Evolutionary conservation across 2,113 vertebrate genomes (phyloP), one percentile per base, ranked within the genome.

Genomic region (Dipodomys merriami): DNA sequence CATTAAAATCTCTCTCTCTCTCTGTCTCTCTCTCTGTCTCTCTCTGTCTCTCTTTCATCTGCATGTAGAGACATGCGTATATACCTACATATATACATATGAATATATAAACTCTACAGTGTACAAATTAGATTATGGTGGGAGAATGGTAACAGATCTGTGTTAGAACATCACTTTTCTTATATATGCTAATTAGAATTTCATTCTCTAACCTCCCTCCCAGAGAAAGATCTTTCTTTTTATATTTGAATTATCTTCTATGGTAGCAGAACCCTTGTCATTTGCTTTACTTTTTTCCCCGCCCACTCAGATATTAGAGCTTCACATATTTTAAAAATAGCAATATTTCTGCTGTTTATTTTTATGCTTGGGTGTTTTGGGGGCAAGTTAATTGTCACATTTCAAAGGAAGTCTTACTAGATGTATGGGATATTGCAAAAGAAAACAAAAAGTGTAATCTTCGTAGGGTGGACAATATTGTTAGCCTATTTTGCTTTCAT

Each of bases 281-380:
- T 27, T 95, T 87, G n/a, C 53, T 30, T 95, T 65, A 84, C 46
- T 94, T 95, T 93, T 60, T 81, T 83, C 57, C 57, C 94, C 88
- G 88, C 93, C 86, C 78, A 95, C 95, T 81, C 89, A 94, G 87
- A 91, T 94, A 87, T 95, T 87, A 97, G 87, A 93, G 30, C 60
- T 33, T 91, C 49, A 91, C 53, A 44, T 65, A 93, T 82, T 81
- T 96, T 95, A 79, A 95, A 95, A 84, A 92, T 89, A 91, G 65
- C 81, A 68, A 87, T 83, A 49, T 82, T 91, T 95, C 57, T 64
- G 39, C 49, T 94, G 44, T 94, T 93, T 96, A 96, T 91, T 96
- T 96, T 96, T 92, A 86, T 95, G 86, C 60, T 88, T 96, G 64
- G 7, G 1, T 95, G 73, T 95, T 93, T 92, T 80, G 81, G 88